These are phyloP conservation scores for Drosophila mimica DNA, from an alignment of 2,888 invertebrate species.

Conservation along the genomic window DNA sequence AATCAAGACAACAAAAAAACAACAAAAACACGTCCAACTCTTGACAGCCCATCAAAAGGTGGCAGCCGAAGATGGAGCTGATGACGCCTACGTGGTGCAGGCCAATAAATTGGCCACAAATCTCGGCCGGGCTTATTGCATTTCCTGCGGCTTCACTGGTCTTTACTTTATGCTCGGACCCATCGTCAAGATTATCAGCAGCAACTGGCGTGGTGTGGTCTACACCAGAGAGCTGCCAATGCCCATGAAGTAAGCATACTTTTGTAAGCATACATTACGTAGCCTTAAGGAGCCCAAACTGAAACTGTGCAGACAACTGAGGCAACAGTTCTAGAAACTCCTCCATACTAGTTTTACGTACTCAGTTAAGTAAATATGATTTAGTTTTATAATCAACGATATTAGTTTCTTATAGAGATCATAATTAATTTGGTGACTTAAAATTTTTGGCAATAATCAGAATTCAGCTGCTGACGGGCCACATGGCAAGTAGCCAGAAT, in stretches of 20 bases:
- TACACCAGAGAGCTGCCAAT: conserved; percentile 75
- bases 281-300: neutral
- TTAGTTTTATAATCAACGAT: neutral
- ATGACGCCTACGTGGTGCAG: conserved; percentile 41
- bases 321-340: neutral
- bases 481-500: neutral
- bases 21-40: conserved; percentile 10
- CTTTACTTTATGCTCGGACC: conserved; percentile 81
- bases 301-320: neutral
- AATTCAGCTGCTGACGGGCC: neutral
- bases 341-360: too few relatives aligned
- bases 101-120: conserved; percentile 68
- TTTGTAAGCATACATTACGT: neutral
- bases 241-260: conserved; percentile 78
- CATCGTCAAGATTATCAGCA: conserved; percentile 68
- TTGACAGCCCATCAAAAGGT: conserved; percentile 43
- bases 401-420: neutral
- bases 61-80: neutral
- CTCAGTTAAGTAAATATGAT: neutral
- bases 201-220: conserved; percentile 38
- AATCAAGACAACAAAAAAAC: conserved; percentile 10
- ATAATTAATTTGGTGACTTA: neutral
- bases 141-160: conserved; percentile 75
- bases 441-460: neutral
- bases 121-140: conserved; percentile 70